Conservation (phyloP, 2,113 vertebrate species). For the cat (Felis catus) region F.catus_Fca126_mat1.0 CM031414.1:16538501-16539000, state of each 20-base stretch:
- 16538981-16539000: conserved; percentile 60
- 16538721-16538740: conserved; percentile 78
- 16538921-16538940: conserved; percentile 59
- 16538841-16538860: conserved; percentile 87
- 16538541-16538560: background rate
- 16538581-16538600: background rate
- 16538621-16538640: conserved; percentile 74
- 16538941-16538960: conserved; percentile 19
- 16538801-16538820: conserved; percentile 76
- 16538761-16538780: conserved; percentile 85
- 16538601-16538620: conserved; percentile 51
- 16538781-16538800: conserved; percentile 78
- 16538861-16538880: conserved; percentile 77
- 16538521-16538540: background rate
- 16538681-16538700: conserved; percentile 80
- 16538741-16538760: conserved; percentile 77
- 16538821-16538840: conserved; percentile 81
- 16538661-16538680: conserved; percentile 75
- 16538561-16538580: background rate
- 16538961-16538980: conserved; percentile 48
- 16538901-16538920: conserved; percentile 34
- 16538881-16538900: conserved; percentile 74
- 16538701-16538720: background rate
- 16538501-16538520: background rate
- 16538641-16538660: conserved; percentile 80